Percentiles rank a stretch among this genome's conserved stretches.
Evolutionary conservation across 2,797 vertebrate species (phyloP).

Genomic region (Pangasius mekongensis): DNA sequence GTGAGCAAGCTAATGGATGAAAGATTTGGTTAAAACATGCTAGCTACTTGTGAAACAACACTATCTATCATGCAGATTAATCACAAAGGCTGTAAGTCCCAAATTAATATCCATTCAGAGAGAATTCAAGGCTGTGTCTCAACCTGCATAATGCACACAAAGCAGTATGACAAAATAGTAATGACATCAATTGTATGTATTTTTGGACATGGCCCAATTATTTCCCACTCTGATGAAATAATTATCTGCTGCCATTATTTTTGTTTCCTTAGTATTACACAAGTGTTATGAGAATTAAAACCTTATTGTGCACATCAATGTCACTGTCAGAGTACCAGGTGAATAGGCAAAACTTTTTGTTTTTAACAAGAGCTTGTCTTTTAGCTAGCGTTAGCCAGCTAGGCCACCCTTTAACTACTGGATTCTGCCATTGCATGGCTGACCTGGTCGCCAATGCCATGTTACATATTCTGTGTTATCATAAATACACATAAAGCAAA

Average conservation of each 20-base stretch:
- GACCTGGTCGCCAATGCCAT: neutral
- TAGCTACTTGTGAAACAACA: neutral
- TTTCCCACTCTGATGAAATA: neutral
- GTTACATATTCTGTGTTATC: neutral
- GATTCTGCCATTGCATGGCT: neutral
- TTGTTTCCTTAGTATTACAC: neutral
- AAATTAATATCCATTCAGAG: constrained; percentile 6
- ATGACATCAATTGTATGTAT: neutral
- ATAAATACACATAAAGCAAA: neutral
- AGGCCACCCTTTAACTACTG: neutral
- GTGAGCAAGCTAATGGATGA: neutral
- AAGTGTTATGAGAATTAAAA: neutral
- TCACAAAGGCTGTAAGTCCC: neutral
- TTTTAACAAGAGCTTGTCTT: neutral
- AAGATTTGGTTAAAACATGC: neutral
- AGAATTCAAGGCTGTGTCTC: neutral
- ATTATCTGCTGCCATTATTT: neutral
- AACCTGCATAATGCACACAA: neutral
- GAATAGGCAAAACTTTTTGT: neutral
- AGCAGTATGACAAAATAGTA: neutral
- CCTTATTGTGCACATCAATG: neutral
- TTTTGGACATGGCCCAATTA: neutral
- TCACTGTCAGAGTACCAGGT: neutral
- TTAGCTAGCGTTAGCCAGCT: neutral
- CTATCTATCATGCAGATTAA: neutral